A percentile compares a stretch with the other conserved stretches of the same genome.
These are phyloP conservation scores for Lobophora halterata DNA, from an alignment of 2,888 invertebrate genomes.

Conservation along the genomic window DNA sequence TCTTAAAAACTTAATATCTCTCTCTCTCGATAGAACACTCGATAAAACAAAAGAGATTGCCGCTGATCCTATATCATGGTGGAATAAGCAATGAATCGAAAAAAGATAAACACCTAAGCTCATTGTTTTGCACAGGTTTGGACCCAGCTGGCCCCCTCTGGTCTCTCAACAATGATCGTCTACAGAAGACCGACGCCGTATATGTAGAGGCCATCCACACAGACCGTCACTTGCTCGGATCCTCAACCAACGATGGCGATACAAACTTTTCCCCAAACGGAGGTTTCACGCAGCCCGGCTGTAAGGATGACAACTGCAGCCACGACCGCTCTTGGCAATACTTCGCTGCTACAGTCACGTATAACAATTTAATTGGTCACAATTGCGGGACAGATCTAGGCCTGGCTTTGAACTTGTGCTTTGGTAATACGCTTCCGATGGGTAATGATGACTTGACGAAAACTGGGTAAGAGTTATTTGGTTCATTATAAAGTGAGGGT, in stretches of 20 bases:
- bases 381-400: conserved; percentile 3
- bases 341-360: conserved; percentile 43
- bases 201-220: conserved; percentile 27
- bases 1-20: no score
- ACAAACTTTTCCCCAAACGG: conserved; percentile 24
- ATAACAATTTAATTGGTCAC: conserved; percentile 16
- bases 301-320: conserved; percentile 33
- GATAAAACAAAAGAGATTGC: no score
- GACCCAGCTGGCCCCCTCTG: conserved; percentile 48
- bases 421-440: conserved; percentile 30
- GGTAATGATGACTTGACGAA: conserved; percentile 46
- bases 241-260: conserved; percentile 4
- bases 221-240: conserved; percentile 13
- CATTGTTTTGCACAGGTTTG: conserved; percentile 36
- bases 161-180: conserved; percentile 6
- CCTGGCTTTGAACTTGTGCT: conserved; percentile 15
- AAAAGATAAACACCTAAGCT: no score
- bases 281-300: conserved; percentile 16
- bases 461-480: conserved; percentile 26
- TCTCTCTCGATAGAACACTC: no score
- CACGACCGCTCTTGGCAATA: conserved; percentile 48
- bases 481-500: no score
- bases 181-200: conserved; percentile 12
- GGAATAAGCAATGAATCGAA: no score
- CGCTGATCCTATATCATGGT: no score